Base-by-base conservation (phyloP, 2,797 vertebrate genomes). In the Craterocephalus amniculus region DNA sequence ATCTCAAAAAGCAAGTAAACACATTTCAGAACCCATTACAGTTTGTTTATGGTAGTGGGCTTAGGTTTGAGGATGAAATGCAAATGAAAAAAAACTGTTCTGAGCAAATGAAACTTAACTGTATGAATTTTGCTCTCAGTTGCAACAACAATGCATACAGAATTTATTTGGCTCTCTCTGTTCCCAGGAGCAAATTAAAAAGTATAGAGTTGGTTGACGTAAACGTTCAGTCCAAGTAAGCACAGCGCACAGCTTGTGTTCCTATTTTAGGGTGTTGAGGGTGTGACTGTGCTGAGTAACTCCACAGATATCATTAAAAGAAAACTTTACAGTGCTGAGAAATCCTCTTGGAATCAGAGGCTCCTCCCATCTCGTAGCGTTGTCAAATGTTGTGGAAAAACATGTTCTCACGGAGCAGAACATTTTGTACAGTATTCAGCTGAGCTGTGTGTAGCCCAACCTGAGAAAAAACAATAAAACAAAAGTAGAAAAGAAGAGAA, bases 371-470 rank as follows among this genome's bases (percentile, higher is more conserved):
- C 67, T 36, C n/a, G 14, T 51, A 55, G 51, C 57, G 60, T 26
- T 18, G 26, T 71, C 43, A n/a, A 2, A 54, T 32, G 20, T 29
- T 63, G 34, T 11, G 27, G 43, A 52, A 58, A 67, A 63, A 43
- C 24, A 34, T 18, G 24, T 60, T 48, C 32, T 58, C 51, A 63
- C 18, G 35, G 32, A 35, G 43, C 1, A 51, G 85, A 81, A 90
- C 84, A 90, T 72, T 81, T 64, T 86, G 88, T 88, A 51, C 85
- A 59, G 40, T 11, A 9, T 20, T 70, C 66, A 71, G 55, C 18
- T 70, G 63, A 71, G 55, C 43, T 31, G 67, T 7, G 10, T 9
- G 60, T 61, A 1, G 60, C 81, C 70, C 70, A 55, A 80, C 74
- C 73, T 76, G 64, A 40, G 57, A 81, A 54, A n/a, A n/a, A n/a